A percentile compares a stretch with the other conserved stretches of the same genome.
Evolutionary conservation across 2,888 invertebrate species (phyloP).

Genomic region (Metallyticus violacea): DNA sequence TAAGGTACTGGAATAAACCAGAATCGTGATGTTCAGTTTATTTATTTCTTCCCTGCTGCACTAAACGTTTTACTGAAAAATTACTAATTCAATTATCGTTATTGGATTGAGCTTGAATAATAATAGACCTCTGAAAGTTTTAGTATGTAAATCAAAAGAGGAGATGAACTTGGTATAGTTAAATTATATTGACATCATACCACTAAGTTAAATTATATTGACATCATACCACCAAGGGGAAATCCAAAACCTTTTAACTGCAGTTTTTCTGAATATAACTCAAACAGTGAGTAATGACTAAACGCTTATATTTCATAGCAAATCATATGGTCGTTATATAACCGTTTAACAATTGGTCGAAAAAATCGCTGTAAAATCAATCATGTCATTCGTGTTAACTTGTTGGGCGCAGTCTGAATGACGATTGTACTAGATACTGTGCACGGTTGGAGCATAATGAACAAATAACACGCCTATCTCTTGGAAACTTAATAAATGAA

Average conservation of each 20-base stretch:
- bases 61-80: neutral
- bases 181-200: neutral
- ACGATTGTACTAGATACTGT: no score
- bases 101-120: neutral
- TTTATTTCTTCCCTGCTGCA: no score
- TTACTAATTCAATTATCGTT: neutral
- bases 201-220: neutral
- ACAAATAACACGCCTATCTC: no score
- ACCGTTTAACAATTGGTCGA: neutral
- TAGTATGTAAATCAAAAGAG: neutral
- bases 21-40: no score
- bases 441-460: no score
- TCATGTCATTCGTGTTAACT: no score
- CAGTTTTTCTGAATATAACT: neutral
- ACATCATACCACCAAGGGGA: neutral
- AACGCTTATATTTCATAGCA: neutral
- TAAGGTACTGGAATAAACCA: no score
- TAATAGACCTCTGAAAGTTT: neutral
- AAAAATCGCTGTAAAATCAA: neutral
- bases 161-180: no score
- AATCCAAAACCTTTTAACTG: neutral
- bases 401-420: no score
- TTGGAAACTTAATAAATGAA: no score
- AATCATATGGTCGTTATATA: neutral
- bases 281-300: no score